Base-by-base conservation (phyloP, 2,113 vertebrate genomes). In the Labrus mixtus region DNA sequence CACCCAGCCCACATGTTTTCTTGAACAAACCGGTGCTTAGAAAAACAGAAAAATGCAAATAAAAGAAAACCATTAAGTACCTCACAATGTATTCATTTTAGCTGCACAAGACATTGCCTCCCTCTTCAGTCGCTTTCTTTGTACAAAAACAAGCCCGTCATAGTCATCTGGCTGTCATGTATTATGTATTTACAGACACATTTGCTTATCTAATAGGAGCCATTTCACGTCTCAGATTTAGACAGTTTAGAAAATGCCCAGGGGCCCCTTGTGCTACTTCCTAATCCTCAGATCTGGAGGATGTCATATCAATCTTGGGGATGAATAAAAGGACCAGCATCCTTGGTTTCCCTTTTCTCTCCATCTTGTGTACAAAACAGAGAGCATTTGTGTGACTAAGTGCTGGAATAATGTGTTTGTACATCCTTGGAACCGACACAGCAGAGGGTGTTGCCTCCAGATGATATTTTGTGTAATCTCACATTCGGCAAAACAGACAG, bases 161-260 rank as follows among this genome's bases (percentile, higher is more conserved):
- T 1, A n/a, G 33, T 68, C 63, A 22, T 72, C 36, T 66, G n/a
- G 74, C 68, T 65, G 68, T 60, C 71, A 71, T 81, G 74, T 84
- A 81, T 91, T 87, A 76, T 91, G 71, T 67, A 85, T 89, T 80
- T 79, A 79, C 78, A 72, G 70, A 86, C 68, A 79, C 81, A 83
- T 90, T 87, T 88, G 78, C 78, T 90, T 88, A 87, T 93, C 83
- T 92, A 91, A 90, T 84, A 84, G 79, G 66, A 90, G 62, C 71
- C 86, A 78, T 84, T 89, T 90, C 74, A 13, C 20, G 55, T 79
- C 83, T 90, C 75, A 84, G 82, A 92, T 91, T 88, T 86, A 75
- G 53, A 74, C 68, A 78, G 33, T 2, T 91, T 80, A 86, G 53
- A 77, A 55, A 92, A 78, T 41, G 57, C 76, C 92, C 82, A 8